Conservation (phyloP, 2,113 vertebrate genomes). For the Octodon degus region DNA sequence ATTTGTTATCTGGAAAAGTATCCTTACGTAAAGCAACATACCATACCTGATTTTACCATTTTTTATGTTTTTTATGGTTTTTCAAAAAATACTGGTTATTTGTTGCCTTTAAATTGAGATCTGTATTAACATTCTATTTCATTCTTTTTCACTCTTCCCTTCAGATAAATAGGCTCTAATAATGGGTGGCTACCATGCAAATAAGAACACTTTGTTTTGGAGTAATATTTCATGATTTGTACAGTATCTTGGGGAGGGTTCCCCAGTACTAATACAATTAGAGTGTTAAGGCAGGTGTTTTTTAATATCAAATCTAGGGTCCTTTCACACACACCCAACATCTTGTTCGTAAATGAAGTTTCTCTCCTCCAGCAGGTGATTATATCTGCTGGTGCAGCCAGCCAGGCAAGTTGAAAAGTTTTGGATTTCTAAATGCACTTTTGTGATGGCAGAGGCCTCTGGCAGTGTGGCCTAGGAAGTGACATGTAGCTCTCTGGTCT, state of each 20-base stretch:
- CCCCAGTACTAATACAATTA: no score
- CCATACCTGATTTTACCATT: background rate
- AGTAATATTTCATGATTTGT: no score
- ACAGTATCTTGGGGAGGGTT: no score
- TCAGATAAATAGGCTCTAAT: no score
- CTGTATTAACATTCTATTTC: background rate
- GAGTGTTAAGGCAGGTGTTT: background rate
- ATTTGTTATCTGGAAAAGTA: background rate
- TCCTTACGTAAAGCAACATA: background rate
- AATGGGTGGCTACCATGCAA: no score
- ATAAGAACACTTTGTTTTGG: no score
- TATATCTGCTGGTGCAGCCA: accelerated
- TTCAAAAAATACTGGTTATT: background rate
- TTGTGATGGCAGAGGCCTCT: background rate
- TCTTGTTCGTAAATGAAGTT: no score
- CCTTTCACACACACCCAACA: no score
- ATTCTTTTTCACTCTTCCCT: no score
- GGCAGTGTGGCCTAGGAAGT: background rate
- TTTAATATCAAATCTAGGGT: no score
- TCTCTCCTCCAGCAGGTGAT: background rate
- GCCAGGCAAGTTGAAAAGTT: background rate
- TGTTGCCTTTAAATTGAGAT: no score
- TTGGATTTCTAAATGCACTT: background rate
- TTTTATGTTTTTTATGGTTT: background rate
- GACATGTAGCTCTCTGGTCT: conserved; percentile 34